Base-by-base conservation (phyloP, 1,140 invertebrate genomes). In the Eciton burchellii region DNA sequence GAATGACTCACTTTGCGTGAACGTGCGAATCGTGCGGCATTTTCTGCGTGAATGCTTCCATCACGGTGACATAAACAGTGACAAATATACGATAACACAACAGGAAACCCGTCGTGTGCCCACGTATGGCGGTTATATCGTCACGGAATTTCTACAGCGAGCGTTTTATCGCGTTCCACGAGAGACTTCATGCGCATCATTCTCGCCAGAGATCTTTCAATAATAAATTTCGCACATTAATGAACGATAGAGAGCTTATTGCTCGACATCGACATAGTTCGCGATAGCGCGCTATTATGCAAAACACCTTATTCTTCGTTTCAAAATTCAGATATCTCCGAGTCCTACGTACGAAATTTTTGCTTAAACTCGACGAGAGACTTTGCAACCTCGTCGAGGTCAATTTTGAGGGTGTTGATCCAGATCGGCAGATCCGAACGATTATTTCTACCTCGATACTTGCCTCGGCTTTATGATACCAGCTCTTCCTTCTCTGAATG, bases 391-490 rank as follows among this genome's bases (percentile, higher is more conserved):
- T 14, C 45, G 63, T 16, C 43, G 3, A 82, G 41, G 65, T 54
- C 41, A 41, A 45, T 66, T 65, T 21, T 12, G n/a, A n/a, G n/a
- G n/a, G n/a, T n/a, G n/a, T n/a, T n/a, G n/a, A n/a, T n/a, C n/a
- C n/a, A n/a, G n/a, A n/a, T n/a, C 21, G 19, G 35, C 21, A 73
- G 21, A 74, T 65, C 14, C n/a, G 9, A 57, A 47, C n/a, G 47
- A 54, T 62, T 16, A 68, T 84, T 12, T 56, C 52, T 87, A 90
- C 84, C 83, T 86, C 84, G 11, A 86, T 89, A 4, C 86, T 84
- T 45, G 74, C 87, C 72, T 91, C 89, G 41, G 82, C 83, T 71
- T 88, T 90, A 43, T 88, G 87, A 73, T 90, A 91, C 90, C 90
- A 90, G 57, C 85, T 90, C 47, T 88, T 87, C 41, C 86, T 87